A percentile compares a stretch with the other conserved stretches of the same genome.
These are phyloP conservation scores for Maniola jurtina DNA, from an alignment of 1,140 invertebrate genomes.

Conservation along the genomic window DNA sequence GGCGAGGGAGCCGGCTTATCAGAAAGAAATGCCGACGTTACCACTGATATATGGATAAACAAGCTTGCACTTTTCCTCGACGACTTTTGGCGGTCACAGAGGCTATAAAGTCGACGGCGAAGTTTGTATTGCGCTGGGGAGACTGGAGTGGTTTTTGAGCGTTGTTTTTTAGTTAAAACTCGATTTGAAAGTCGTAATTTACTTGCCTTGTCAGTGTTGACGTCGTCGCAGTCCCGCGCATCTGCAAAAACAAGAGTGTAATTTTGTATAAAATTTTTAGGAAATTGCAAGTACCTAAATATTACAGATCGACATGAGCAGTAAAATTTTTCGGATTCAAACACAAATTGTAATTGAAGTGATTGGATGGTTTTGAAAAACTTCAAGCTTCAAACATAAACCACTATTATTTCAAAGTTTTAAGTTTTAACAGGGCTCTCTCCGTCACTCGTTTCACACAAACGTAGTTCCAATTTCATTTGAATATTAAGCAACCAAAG, in stretches of 20 bases:
- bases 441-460: no score
- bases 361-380: no score
- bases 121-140: slow-evolving; percentile 66
- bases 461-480: no score
- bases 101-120: slow-evolving; percentile 67
- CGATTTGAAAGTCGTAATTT: slow-evolving; percentile 47
- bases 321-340: neutral
- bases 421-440: no score
- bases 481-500: no score
- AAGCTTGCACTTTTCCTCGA: slow-evolving; percentile 74
- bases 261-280: slow-evolving; percentile 6
- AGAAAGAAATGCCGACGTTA: slow-evolving; percentile 64
- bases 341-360: neutral
- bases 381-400: no score
- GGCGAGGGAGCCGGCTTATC: slow-evolving; percentile 71
- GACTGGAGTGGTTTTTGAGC: slow-evolving; percentile 46
- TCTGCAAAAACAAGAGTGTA: slow-evolving; percentile 54
- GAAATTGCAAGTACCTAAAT: neutral
- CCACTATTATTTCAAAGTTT: no score
- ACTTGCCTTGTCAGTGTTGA: slow-evolving; percentile 61
- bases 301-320: no score
- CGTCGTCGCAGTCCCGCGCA: slow-evolving; percentile 59
- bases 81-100: slow-evolving; percentile 70
- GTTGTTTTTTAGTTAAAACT: slow-evolving; percentile 51
- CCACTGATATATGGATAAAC: slow-evolving; percentile 73